Percentiles rank a stretch among this genome's conserved stretches.
Evolutionary conservation across 2,888 invertebrate species (phyloP).

Genomic region (Capitulum mitella): DNA sequence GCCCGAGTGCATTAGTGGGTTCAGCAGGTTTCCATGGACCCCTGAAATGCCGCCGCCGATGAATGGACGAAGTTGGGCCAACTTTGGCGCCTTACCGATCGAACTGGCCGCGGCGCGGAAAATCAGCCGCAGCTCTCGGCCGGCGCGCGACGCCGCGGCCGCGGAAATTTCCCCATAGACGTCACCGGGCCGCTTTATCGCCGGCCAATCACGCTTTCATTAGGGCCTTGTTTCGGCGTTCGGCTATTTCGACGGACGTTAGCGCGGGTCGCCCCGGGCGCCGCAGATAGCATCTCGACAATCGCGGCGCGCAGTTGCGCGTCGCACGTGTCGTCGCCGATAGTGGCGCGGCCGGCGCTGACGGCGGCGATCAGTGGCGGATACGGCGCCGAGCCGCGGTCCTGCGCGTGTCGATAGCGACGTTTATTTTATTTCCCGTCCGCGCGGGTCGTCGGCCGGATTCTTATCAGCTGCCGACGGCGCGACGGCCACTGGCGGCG

Average conservation of each 20-base stretch:
- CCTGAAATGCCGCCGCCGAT: background rate
- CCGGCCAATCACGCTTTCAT: background rate
- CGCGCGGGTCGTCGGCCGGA: background rate
- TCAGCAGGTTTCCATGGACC: background rate
- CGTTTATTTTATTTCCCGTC: conserved; percentile 3
- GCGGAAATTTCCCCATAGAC: background rate
- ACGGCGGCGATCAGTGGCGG: background rate
- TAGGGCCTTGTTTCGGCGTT: background rate
- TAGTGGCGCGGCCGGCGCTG: background rate
- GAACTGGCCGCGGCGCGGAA: background rate
- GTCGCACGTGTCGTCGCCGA: background rate
- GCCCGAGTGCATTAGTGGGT: too few species aligned
- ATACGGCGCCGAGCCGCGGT: background rate
- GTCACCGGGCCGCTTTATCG: background rate
- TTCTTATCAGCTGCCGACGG: background rate
- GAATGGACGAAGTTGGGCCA: background rate
- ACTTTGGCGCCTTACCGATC: background rate
- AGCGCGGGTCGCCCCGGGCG: background rate
- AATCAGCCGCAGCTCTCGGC: background rate
- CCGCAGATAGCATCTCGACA: background rate
- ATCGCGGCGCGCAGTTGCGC: background rate
- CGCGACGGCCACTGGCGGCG: too few species aligned
- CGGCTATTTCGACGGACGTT: background rate
- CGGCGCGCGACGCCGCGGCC: background rate
- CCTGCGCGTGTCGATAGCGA: background rate